These are phyloP conservation scores for Dicyrtoma fusca DNA, from an alignment of 2,888 invertebrate genomes.

Conservation along the genomic window DNA sequence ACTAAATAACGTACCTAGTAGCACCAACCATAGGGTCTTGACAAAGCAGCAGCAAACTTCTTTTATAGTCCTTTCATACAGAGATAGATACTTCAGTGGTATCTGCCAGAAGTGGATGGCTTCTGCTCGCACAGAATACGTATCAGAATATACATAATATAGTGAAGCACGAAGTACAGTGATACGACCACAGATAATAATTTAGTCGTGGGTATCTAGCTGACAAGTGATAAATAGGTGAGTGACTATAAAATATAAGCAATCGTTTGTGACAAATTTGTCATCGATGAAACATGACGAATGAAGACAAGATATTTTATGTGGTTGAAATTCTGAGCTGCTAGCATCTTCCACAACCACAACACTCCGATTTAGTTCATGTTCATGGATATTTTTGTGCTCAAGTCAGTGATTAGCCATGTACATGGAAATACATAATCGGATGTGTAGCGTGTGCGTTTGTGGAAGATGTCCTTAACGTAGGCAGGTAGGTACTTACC, in stretches of 20 bases:
- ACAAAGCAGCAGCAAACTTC: background rate
- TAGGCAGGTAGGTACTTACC: too few relatives aligned
- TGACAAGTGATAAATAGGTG: conserved; percentile 8
- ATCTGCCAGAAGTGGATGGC: too few relatives aligned
- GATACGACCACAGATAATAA: too few relatives aligned
- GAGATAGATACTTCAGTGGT: too few relatives aligned
- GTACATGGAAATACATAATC: background rate
- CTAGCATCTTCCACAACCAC: too few relatives aligned
- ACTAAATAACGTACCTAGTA: too few relatives aligned
- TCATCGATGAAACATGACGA: conserved; percentile 18
- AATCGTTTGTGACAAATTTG: conserved; percentile 24
- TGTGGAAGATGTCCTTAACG: too few relatives aligned
- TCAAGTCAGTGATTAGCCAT: too few relatives aligned
- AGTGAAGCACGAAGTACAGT: too few relatives aligned
- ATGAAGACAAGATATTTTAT: background rate
- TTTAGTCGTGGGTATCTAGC: background rate
- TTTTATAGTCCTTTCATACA: background rate
- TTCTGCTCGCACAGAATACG: background rate
- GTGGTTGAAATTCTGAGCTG: too few relatives aligned
- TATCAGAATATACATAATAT: background rate
- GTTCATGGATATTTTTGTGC: too few relatives aligned
- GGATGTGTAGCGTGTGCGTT: background rate
- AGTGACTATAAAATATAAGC: conserved; percentile 22
- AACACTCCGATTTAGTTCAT: too few relatives aligned
- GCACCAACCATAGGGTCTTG: background rate